Conservation (phyloP, 1,140 invertebrate genomes). For the Drosophila ananassae region DNA sequence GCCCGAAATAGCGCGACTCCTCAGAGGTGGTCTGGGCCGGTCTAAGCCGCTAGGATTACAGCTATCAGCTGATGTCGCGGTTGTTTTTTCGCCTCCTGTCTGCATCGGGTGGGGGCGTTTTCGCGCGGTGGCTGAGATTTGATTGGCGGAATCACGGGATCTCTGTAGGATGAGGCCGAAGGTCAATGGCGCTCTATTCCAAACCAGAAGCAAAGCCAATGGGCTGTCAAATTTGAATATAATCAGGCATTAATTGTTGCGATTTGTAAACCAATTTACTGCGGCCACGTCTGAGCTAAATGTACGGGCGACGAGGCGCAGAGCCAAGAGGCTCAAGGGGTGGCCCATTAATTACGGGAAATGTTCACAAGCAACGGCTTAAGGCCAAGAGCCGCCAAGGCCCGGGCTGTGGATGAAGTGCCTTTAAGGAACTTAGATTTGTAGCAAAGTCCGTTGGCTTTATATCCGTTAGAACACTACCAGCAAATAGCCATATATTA, state of each 20-base stretch:
- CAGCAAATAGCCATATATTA: background rate
- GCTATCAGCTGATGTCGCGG: conserved; percentile 16
- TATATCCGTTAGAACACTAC: background rate
- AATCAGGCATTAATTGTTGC: conserved; percentile 50
- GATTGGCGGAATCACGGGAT: background rate
- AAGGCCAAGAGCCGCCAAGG: background rate
- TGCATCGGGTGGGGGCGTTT: background rate
- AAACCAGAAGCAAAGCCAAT: conserved; percentile 17
- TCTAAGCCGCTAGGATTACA: conserved; percentile 27
- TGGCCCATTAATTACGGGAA: conserved; percentile 23
- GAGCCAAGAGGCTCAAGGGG: background rate
- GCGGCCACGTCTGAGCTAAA: conserved; percentile 1
- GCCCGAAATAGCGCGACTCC: conserved; percentile 10
- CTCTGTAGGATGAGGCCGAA: background rate
- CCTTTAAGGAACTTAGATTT: too few species aligned
- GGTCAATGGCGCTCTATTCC: conserved; percentile 20
- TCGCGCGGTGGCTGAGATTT: background rate
- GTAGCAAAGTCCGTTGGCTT: too few species aligned
- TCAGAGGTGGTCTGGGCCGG: conserved; percentile 14
- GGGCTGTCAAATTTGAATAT: conserved; percentile 44
- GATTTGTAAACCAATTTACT: conserved; percentile 35
- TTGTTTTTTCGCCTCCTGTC: background rate
- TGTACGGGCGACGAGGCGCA: background rate
- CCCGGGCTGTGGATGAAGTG: background rate
- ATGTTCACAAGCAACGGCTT: conserved; percentile 1